Base-by-base conservation (phyloP, 53 echinoderm and acorn worm species). In the Echinarachnius parma region DNA sequence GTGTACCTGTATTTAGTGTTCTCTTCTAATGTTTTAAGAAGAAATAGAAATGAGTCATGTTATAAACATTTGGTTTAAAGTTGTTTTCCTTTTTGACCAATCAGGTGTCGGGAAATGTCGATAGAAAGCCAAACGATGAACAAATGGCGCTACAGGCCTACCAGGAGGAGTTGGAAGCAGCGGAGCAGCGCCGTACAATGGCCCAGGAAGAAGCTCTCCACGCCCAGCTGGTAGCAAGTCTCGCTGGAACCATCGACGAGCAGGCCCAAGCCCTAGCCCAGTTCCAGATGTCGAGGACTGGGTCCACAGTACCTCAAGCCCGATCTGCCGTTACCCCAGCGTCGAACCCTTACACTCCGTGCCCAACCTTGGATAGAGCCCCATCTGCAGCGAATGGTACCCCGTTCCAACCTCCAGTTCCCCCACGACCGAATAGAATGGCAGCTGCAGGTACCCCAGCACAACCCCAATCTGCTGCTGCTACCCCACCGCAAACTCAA, bases 151-250 rank as follows among this genome's bases (percentile, higher is more conserved):
- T 71, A 1, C 39, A 81, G 16, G 44, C 72, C 0, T 81, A 81
- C 21, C 81, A 81, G n/a, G 42, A 81, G 4, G 81, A 81, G 19
- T 45, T 81, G 20, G 54, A 61, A 24, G 35, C 72, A 11, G 72
- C 81, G 0, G 50, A 71, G 26, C 63, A 70, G 42, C 29, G 71
- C 4, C 16, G 27, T 0, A 48, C 61, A 26, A 9, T 5, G 0
- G 45, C 50, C 18, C 53, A 81, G 22, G 72, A 81, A 37, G 72
- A 72, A 42, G 74, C 74, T 16, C 24, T 37, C 15, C 21, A 72
- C 23, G 58, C 56, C 22, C 23, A 72, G 57, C 37, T 72, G 74
- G 15, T 72, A 5, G 56, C 74, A 25, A 57, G 11, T 44, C 56
- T 56, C 30, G 36, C 36, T 24, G 57, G 27, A 9, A 30, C 74